Evolutionary conservation across 2,888 invertebrate genomes (phyloP), one percentile per base, ranked within the genome.

Genomic region (Zootermopsis nevadensis): DNA sequence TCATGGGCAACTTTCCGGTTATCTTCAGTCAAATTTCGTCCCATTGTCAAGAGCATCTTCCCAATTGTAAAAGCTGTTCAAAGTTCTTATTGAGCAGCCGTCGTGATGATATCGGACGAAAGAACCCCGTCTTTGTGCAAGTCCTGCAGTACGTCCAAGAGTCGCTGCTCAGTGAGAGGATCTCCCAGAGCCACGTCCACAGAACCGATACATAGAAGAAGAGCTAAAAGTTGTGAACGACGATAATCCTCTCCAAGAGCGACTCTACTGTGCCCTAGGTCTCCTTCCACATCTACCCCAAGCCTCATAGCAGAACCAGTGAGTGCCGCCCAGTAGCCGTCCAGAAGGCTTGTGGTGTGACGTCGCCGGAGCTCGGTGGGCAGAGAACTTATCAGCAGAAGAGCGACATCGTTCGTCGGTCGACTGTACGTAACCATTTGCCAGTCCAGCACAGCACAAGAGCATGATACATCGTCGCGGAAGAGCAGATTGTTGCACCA

Each of bases 401-500:
- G 89, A 0, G 95, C 95, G 15, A 96, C 91, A 88, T 96, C 96
- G 88, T 95, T 95, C 88, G 95, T 95, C 31, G 95, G 95, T 86
- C 92, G 88, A 85, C 94, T 94, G 85, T 94, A 93, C 1, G 95
- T 95, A 77, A 95, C 94, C 95, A 96, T 95, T 90, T 96, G 96
- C 95, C 95, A 96, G 88, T 96, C 95, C 72, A 96, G 89, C 77
- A 95, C 94, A 82, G 93, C 92, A 88, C 95, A 96, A 84, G 92
- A 91, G 86, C 92, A 92, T 77, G 82, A 86, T 83, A 86, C 87
- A 82, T 76, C 85, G 83, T 83, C 89, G 86, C 89, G 84, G 87
- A 96, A 95, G 84, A 95, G 90, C 27, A 95, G 91, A 89, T 95
- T 95, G 86, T 95, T 95, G 88, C 95, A 94, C 96, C 96, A 96